Conservation (phyloP, 2,888 invertebrate species). For the Ischnus inquisitorius region DNA sequence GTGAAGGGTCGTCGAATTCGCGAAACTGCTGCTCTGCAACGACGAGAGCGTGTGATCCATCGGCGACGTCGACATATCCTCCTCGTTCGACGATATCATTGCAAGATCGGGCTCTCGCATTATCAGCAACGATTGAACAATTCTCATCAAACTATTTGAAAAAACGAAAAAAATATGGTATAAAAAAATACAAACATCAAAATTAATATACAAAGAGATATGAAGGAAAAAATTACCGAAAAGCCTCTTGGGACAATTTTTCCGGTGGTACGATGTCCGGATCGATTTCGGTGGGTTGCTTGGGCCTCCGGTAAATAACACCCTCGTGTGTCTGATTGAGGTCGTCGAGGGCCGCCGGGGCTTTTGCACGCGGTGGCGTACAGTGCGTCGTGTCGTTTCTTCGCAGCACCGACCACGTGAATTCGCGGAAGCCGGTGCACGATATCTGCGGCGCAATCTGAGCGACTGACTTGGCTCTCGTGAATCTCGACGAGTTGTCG, state of each 20-base stretch:
- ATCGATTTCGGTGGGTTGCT: constrained; percentile 80
- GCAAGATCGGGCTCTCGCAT: constrained; percentile 89
- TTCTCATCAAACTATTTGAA: constrained; percentile 84
- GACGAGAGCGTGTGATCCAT: constrained; percentile 56
- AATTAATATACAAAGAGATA: neutral
- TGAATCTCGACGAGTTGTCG: constrained; percentile 78
- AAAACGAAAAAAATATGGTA: neutral
- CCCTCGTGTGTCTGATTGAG: constrained; percentile 76
- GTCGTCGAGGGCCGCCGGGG: constrained; percentile 64
- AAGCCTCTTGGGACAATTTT: constrained; percentile 89
- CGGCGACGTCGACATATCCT: constrained; percentile 54
- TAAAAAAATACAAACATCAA: neutral
- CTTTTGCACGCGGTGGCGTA: constrained; percentile 75
- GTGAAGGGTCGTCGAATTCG: constrained; percentile 74
- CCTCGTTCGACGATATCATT: constrained; percentile 76
- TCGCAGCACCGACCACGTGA: constrained; percentile 87
- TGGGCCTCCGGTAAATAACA: constrained; percentile 81
- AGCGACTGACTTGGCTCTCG: constrained; percentile 85
- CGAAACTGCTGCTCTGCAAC: constrained; percentile 71
- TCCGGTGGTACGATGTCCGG: constrained; percentile 87
- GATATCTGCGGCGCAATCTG: constrained; percentile 83
- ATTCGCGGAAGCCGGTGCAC: constrained; percentile 86
- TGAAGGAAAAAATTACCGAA: constrained; percentile 79
- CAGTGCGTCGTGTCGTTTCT: constrained; percentile 79
- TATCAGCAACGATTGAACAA: constrained; percentile 88